Conservation (phyloP, 2,797 vertebrate species). For the Garrulus glandarius region DNA sequence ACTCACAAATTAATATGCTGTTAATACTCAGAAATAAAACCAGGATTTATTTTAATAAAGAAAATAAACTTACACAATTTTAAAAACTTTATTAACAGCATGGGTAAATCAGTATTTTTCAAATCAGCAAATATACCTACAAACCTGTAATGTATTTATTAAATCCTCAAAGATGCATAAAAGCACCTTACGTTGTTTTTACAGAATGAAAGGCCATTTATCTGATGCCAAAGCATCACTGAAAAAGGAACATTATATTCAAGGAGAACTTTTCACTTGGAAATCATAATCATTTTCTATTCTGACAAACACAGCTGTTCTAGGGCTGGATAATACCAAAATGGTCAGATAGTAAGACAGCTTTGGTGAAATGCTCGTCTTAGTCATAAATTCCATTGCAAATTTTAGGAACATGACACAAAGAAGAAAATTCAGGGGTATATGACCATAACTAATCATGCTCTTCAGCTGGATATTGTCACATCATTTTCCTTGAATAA, state of each 20-base stretch:
- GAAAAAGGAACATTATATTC: slow-evolving; percentile 7
- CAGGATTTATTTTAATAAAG: background rate
- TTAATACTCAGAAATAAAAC: background rate
- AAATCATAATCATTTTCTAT: slow-evolving; percentile 39
- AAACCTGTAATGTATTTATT: background rate
- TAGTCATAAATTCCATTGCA: slow-evolving; percentile 32
- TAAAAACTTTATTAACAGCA: background rate
- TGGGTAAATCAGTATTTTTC: background rate
- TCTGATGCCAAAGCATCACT: slow-evolving; percentile 29
- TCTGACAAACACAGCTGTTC: slow-evolving; percentile 29
- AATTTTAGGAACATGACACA: slow-evolving; percentile 30
- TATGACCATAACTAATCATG: slow-evolving; percentile 58
- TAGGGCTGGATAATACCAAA: background rate
- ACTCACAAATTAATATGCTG: background rate
- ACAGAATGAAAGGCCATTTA: slow-evolving; percentile 7
- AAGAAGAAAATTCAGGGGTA: slow-evolving; percentile 28
- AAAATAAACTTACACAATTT: background rate
- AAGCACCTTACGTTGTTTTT: background rate
- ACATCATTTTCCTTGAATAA: slow-evolving; percentile 33
- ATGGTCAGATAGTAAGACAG: background rate
- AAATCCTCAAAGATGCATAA: slow-evolving; percentile 6
- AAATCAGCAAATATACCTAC: background rate
- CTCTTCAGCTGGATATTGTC: slow-evolving; percentile 46
- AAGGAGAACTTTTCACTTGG: slow-evolving; percentile 15
- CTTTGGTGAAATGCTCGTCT: slow-evolving; percentile 9